A percentile compares a stretch with the other conserved stretches of the same genome.
phyloP scores from a whole-genome alignment of 2,113 vertebrate species.

The Amazona vittata region DNA sequence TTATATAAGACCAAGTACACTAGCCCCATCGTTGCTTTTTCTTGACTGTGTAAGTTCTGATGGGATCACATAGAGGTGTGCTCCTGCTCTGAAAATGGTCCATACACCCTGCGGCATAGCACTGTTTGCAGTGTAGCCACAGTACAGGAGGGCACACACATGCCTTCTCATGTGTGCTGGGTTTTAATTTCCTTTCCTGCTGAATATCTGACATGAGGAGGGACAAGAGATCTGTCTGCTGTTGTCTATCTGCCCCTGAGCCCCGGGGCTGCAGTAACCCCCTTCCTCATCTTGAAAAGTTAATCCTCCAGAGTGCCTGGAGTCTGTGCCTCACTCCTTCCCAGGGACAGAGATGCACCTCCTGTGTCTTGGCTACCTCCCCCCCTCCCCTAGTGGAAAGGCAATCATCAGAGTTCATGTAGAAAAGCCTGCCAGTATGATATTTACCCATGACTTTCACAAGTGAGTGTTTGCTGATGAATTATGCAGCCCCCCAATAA shows the following conservation, averaged over 20 bases:
- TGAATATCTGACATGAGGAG: neutral
- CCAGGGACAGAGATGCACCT: neutral
- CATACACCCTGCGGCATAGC: neutral
- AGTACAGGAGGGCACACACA: rapidly evolving
- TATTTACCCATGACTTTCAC: neutral
- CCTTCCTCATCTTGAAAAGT: neutral
- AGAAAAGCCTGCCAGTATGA: neutral
- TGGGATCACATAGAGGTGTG: neutral
- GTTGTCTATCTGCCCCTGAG: neutral
- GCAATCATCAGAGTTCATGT: neutral
- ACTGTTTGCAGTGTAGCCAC: rapidly evolving
- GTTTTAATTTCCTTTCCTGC: neutral
- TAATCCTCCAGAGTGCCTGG: neutral
- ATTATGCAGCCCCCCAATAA: neutral
- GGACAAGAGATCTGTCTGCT: neutral
- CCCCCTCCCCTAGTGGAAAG: neutral
- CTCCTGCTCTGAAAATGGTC: neutral
- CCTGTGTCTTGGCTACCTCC: neutral
- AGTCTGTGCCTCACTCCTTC: neutral
- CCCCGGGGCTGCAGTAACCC: neutral
- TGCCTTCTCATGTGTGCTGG: neutral
- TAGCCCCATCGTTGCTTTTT: neutral
- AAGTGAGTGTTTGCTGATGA: neutral
- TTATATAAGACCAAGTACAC: neutral
- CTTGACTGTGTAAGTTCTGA: neutral